phyloP scores from a whole-genome alignment of 2,888 invertebrate genomes.

The Cephus nigrinus region DNA sequence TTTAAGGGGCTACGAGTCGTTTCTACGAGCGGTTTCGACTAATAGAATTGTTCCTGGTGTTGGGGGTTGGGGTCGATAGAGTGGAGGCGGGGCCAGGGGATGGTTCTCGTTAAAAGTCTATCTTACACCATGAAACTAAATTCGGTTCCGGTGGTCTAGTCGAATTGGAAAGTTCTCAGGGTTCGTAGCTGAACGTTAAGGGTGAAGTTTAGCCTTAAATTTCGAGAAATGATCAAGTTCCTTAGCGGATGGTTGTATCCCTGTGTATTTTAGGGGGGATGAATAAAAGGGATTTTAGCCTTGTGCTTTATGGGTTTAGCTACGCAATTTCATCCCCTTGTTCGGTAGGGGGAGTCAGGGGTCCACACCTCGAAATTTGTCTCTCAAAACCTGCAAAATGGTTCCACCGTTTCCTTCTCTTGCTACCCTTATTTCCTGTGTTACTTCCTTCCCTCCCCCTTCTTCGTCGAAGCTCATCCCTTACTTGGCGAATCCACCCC shows the following conservation, averaged over 20 bases:
- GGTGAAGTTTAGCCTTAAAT: neutral
- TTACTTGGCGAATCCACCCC: too few species aligned
- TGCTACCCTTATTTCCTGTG: neutral
- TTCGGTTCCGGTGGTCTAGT: neutral
- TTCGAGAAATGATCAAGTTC: neutral
- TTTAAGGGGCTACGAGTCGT: neutral
- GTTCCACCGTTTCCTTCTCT: neutral
- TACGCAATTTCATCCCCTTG: too few species aligned
- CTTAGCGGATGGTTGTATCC: neutral
- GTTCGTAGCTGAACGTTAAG: neutral
- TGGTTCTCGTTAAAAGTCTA: neutral
- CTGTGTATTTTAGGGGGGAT: neutral
- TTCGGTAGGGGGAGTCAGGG: too few species aligned
- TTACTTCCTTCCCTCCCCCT: neutral
- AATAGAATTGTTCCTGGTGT: neutral
- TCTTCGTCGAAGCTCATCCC: neutral
- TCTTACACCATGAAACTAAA: neutral
- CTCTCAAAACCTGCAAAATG: constrained; percentile 1
- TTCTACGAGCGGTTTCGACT: neutral
- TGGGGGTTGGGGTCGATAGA: neutral
- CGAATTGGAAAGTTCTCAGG: neutral
- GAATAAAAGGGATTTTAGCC: too few species aligned
- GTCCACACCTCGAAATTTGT: too few species aligned
- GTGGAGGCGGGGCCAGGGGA: neutral
- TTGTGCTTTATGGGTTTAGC: too few species aligned